These are phyloP conservation scores for Balanococcus diminutus DNA, from an alignment of 2,888 invertebrate genomes.

Conservation along the genomic window DNA sequence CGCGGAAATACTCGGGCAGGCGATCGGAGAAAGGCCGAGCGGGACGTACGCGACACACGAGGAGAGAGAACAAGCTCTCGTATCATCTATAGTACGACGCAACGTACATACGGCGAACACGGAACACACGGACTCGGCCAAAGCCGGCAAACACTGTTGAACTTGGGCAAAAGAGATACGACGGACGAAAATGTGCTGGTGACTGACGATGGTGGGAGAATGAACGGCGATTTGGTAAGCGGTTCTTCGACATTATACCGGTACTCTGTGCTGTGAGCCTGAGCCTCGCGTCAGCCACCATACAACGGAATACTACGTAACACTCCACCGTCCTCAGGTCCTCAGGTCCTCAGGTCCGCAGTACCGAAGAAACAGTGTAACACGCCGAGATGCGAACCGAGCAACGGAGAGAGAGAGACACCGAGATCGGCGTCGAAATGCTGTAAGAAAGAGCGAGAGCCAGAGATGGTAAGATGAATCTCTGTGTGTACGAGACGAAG, in stretches of 20 bases:
- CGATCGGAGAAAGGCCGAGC: not conserved
- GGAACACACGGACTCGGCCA: constrained; percentile 3
- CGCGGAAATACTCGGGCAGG: constrained; percentile 44
- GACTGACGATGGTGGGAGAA: constrained; percentile 47
- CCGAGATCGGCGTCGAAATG: not conserved
- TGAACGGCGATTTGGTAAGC: constrained; percentile 48
- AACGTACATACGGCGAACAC: not conserved
- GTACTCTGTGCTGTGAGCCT: not conserved
- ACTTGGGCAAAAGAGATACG: constrained; percentile 51
- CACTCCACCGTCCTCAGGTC: not conserved
- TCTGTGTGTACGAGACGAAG: not conserved
- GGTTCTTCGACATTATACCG: constrained; percentile 39
- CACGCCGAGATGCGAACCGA: not conserved
- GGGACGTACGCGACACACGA: constrained; percentile 22
- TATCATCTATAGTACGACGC: not conserved
- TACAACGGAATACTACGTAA: not conserved
- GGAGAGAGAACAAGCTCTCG: not conserved
- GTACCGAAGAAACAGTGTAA: not conserved
- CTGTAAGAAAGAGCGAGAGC: not conserved
- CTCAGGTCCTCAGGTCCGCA: no score
- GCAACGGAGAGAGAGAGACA: not conserved
- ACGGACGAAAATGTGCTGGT: constrained; percentile 40
- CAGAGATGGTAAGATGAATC: not conserved
- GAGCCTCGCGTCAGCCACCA: not conserved
- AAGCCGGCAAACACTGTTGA: constrained; percentile 45